Percentiles rank a stretch among this genome's conserved stretches.
Conservation (phyloP, 2,888 invertebrate species). For the Stomorhina lunata region DNA sequence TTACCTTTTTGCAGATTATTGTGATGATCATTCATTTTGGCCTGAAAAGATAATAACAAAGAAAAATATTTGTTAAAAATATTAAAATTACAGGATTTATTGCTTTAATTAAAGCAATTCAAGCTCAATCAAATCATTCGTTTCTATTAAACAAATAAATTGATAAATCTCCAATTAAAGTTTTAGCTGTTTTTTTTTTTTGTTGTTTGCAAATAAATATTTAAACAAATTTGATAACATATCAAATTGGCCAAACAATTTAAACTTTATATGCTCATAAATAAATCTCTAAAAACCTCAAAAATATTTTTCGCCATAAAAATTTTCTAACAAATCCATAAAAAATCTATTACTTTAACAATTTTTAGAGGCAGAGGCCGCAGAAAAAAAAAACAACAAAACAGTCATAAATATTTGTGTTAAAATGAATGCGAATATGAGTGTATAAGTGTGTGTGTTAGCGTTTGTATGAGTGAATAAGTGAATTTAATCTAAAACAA, state of each 20-base stretch:
- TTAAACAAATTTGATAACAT: too few relatives aligned
- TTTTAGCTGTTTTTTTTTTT: too few relatives aligned
- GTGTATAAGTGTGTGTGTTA: too few relatives aligned
- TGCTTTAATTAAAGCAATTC: too few relatives aligned
- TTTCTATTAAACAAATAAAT: too few relatives aligned
- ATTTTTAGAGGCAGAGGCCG: too few relatives aligned
- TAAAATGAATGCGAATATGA: not conserved
- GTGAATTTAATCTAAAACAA: slow-evolving; percentile 19
- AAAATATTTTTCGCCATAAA: not conserved
- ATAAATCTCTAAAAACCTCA: not conserved
- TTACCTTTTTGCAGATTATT: slow-evolving; percentile 80
- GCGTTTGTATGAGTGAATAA: too few relatives aligned
- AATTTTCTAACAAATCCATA: not conserved
- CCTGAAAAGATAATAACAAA: slow-evolving; percentile 72
- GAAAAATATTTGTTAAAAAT: not conserved
- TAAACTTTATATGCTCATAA: not conserved
- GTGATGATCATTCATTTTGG: slow-evolving; percentile 80
- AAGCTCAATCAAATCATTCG: too few relatives aligned
- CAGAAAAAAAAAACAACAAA: not conserved
- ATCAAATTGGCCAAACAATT: not conserved
- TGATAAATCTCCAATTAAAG: too few relatives aligned
- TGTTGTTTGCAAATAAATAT: too few relatives aligned
- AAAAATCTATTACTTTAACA: slow-evolving; percentile 33
- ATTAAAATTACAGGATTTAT: not conserved
- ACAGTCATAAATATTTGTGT: not conserved